Base-by-base conservation (phyloP, 2,113 vertebrate species). In the Oncorhynchus kisutch region DNA sequence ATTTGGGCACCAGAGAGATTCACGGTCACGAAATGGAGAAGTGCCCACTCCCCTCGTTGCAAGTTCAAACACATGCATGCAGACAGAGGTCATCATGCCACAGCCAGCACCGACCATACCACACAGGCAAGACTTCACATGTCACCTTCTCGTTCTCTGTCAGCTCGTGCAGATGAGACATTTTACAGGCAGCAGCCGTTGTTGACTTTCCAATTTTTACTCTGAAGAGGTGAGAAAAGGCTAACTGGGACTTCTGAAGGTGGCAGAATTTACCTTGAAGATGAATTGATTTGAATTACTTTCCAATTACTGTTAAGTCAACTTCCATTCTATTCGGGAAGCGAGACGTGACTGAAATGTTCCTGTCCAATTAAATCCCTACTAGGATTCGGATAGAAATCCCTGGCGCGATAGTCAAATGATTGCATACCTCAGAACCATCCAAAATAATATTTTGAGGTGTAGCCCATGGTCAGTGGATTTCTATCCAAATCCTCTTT, bases 301-400 rank as follows among this genome's bases (percentile, higher is more conserved):
- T 57, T 57, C 14, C 16, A 57, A 18, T 20, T 57, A 14, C 20
- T 20, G 13, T 57, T 45, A 45, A 45, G 9, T 69, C 64, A 1
- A 66, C 25, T 27, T 13, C 22, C 25, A 3, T 2, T 25, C 76
- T 75, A 54, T 82, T 73, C 31, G 80, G 1, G 29, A 70, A 78
- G 73, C 67, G 74, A 31, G 45, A 78, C 70, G 78, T 79, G 78
- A 85, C 31, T 82, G 48, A 73, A 73, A 57, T 51, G 67, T 62
- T 79, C 78, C 80, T 2, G 12, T 80, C 73, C 85, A 90, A 85
- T 85, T 85, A 80, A 31, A 82, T 71, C 74, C 81, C 81, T 75
- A 79, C 62, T 84, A 83, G 74, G 81, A 81, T 73, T 82, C 82
- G 83, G 84, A 85, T 86, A 62, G 75, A 78, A 78, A 77, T 64